Percentiles rank a stretch among this genome's conserved stretches.
phyloP scores from a whole-genome alignment of 2,797 vertebrate species.

The Huso huso region DNA sequence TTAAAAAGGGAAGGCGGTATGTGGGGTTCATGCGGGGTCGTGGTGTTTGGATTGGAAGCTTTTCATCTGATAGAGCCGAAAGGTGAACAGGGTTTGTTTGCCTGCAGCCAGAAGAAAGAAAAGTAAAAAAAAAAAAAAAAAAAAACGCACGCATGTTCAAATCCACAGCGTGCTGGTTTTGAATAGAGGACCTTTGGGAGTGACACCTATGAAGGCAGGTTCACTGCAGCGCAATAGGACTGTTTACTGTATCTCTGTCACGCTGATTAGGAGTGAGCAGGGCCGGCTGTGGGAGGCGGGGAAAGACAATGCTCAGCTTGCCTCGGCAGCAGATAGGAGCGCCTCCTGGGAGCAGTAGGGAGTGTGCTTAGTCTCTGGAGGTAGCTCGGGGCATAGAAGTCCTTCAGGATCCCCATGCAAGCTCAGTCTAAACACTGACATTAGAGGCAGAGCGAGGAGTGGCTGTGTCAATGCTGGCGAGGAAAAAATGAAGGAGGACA shows the following conservation, averaged over 20 bases:
- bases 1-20: neutral
- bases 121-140: neutral
- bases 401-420: slow-evolving; percentile 42
- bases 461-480: slow-evolving; percentile 36
- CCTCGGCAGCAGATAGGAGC: slow-evolving; percentile 38
- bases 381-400: slow-evolving; percentile 42
- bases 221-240: slow-evolving; percentile 36
- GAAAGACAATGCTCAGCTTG: slow-evolving; percentile 30
- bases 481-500: slow-evolving; percentile 62
- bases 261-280: slow-evolving; percentile 37
- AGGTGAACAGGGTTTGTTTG: slow-evolving; percentile 29
- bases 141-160: slow-evolving; percentile 15
- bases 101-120: slow-evolving; percentile 4
- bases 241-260: slow-evolving; percentile 37
- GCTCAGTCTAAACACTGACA: slow-evolving; percentile 36
- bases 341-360: slow-evolving; percentile 29
- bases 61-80: slow-evolving; percentile 31
- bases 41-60: slow-evolving; percentile 11
- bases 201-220: slow-evolving; percentile 36
- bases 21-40: neutral
- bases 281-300: slow-evolving; percentile 30
- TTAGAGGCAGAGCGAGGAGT: slow-evolving; percentile 37
- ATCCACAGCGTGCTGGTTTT: slow-evolving; percentile 47
- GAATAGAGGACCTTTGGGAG: slow-evolving; percentile 45
- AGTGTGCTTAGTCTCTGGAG: slow-evolving; percentile 40